Evolutionary conservation across 2,888 invertebrate species (phyloP).

Genomic region (Ennomos quercinarius): DNA sequence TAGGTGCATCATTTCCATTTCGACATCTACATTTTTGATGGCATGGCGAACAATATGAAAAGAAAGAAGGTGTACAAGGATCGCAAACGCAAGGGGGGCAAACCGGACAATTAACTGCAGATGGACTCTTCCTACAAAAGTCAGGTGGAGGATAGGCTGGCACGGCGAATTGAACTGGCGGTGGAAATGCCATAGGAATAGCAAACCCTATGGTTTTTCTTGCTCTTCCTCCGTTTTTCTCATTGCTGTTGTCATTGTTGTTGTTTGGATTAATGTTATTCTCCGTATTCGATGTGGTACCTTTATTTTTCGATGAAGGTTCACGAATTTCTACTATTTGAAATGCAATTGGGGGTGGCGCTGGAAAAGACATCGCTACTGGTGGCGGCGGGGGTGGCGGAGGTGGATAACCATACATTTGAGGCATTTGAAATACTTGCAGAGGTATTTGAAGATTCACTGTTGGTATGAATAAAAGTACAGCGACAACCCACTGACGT

Average conservation of each 20-base stretch:
- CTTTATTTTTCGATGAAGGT: background rate
- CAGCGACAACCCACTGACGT: constrained; percentile 41
- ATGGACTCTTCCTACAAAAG: constrained; percentile 40
- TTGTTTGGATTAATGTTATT: constrained; percentile 3
- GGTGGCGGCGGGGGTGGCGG: constrained; percentile 31
- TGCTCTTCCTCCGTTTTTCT: constrained; percentile 6
- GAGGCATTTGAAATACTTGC: constrained; percentile 30
- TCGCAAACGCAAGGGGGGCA: constrained; percentile 71
- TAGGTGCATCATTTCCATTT: constrained; percentile 48
- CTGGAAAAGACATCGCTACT: constrained; percentile 1
- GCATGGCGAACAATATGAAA: constrained; percentile 71
- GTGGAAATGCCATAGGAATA: constrained; percentile 36
- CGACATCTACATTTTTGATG: constrained; percentile 69
- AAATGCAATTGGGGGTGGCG: constrained; percentile 7
- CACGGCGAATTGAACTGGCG: constrained; percentile 55
- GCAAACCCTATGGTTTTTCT: constrained; percentile 12
- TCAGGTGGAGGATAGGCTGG: constrained; percentile 49
- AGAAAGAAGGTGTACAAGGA: constrained; percentile 75
- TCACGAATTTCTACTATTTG: constrained; percentile 26
- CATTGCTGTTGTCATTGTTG: constrained; percentile 40
- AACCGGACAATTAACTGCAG: constrained; percentile 58
- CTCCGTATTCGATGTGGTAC: constrained; percentile 11
- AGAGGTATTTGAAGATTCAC: constrained; percentile 46
- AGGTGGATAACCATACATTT: constrained; percentile 30
- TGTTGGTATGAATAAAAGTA: constrained; percentile 33